Evolutionary conservation across 1,140 invertebrate species (phyloP).

Genomic region (Euschistus heros): DNA sequence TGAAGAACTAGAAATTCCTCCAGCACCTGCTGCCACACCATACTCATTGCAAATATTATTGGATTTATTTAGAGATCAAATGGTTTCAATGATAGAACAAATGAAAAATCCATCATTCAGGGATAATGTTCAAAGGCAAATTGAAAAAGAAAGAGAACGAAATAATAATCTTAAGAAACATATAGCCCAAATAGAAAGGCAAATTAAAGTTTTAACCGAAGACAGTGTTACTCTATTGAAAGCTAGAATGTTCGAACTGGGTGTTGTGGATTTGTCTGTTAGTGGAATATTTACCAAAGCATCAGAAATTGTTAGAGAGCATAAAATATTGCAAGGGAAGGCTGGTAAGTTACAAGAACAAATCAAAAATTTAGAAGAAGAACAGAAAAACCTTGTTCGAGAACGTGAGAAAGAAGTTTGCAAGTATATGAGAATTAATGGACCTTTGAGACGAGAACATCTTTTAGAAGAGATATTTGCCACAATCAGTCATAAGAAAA

Average conservation of each 20-base stretch:
- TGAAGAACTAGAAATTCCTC: slow-evolving; percentile 67
- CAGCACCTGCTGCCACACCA: slow-evolving; percentile 61
- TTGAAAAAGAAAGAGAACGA: slow-evolving; percentile 62
- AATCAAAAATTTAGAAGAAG: slow-evolving; percentile 26
- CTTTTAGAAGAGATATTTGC: slow-evolving; percentile 75
- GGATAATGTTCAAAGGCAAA: slow-evolving; percentile 56
- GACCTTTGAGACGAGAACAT: slow-evolving; percentile 42
- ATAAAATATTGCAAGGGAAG: slow-evolving; percentile 68
- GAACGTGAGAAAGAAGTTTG: slow-evolving; percentile 27
- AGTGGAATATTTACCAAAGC: slow-evolving; percentile 77
- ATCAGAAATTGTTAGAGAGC: slow-evolving; percentile 80
- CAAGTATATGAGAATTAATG: slow-evolving; percentile 19
- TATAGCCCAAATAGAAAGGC: slow-evolving; percentile 77
- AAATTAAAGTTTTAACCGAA: slow-evolving; percentile 78
- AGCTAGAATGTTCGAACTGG: slow-evolving; percentile 79
- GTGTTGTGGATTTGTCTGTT: slow-evolving; percentile 68
- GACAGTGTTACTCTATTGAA: slow-evolving; percentile 80
- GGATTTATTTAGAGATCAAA: slow-evolving; percentile 68
- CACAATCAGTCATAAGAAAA: slow-evolving; percentile 66
- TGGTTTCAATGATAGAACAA: slow-evolving; percentile 63
- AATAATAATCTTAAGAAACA: slow-evolving; percentile 67
- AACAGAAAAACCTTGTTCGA: slow-evolving; percentile 22
- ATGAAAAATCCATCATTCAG: slow-evolving; percentile 71
- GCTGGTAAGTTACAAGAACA: neutral
- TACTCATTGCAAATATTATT: slow-evolving; percentile 78